Conservation (phyloP, 2,797 vertebrate genomes). For the Harpagifer antarcticus region DNA sequence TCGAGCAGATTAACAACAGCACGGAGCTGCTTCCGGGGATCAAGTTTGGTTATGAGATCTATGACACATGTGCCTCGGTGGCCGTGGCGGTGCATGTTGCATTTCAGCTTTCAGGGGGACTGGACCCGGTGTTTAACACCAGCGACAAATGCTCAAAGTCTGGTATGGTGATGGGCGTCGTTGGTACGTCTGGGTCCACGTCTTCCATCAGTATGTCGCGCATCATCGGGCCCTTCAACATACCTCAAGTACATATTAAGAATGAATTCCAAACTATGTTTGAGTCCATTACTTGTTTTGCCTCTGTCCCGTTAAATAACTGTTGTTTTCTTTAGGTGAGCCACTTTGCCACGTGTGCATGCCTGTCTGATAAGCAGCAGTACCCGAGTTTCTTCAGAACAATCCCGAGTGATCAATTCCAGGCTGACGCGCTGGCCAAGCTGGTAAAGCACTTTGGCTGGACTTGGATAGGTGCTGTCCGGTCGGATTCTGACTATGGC, state of each 20-base stretch:
- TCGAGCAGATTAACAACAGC: constrained; percentile 77
- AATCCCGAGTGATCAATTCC: no score
- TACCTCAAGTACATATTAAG: constrained; percentile 69
- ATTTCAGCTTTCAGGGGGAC: constrained; percentile 66
- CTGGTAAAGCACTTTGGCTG: no score
- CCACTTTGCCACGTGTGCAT: constrained; percentile 68
- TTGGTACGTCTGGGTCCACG: constrained; percentile 78
- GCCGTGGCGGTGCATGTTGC: constrained; percentile 55
- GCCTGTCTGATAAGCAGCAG: no score
- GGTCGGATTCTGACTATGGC: no score
- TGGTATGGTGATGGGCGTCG: constrained; percentile 52
- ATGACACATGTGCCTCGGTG: constrained; percentile 72
- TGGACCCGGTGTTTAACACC: constrained; percentile 41
- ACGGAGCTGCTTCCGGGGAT: constrained; percentile 66
- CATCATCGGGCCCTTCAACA: constrained; percentile 67
- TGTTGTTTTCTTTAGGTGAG: constrained; percentile 72
- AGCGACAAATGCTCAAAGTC: constrained; percentile 43
- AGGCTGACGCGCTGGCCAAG: no score
- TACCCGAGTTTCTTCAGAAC: no score
- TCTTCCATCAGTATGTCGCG: constrained; percentile 77
- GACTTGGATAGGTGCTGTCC: no score
- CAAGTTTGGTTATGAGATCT: constrained; percentile 71
- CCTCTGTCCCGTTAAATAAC: accelerated
- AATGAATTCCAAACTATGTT: not conserved
- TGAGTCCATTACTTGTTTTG: not conserved